Percentiles rank a stretch among this genome's conserved stretches.
Evolutionary conservation across 2,888 invertebrate species (phyloP).

Genomic region (Psylliodes chrysocephalus): DNA sequence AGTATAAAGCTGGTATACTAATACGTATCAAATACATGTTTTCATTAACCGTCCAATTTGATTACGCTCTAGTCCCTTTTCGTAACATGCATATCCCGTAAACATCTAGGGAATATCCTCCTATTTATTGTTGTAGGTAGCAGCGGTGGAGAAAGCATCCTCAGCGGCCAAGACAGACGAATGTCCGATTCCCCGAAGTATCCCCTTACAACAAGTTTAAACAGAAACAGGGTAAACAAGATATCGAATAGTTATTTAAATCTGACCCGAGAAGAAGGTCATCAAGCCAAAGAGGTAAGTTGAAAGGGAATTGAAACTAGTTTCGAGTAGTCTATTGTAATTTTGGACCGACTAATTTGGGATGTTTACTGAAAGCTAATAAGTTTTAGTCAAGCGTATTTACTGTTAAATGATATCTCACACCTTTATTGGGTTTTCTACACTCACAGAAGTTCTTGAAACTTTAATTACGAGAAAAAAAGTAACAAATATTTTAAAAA

Average conservation of each 20-base stretch:
- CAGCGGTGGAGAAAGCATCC: constrained; percentile 74
- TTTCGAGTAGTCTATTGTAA: background rate
- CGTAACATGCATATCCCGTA: background rate
- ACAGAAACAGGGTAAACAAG: constrained; percentile 63
- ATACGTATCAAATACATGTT: background rate
- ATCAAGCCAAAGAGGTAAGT: constrained; percentile 62
- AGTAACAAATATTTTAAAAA: too few relatives aligned
- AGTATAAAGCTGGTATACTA: too few relatives aligned
- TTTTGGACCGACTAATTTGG: too few relatives aligned
- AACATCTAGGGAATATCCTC: constrained; percentile 18
- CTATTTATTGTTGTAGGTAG: constrained; percentile 63
- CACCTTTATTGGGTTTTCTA: too few relatives aligned
- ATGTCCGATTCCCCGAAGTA: constrained; percentile 65
- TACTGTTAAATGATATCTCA: too few relatives aligned
- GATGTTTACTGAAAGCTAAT: too few relatives aligned
- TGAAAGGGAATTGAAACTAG: background rate
- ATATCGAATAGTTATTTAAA: constrained; percentile 79
- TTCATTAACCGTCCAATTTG: background rate
- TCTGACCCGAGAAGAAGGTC: constrained; percentile 69
- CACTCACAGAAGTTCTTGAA: too few relatives aligned
- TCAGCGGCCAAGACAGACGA: constrained; percentile 64
- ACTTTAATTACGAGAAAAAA: too few relatives aligned
- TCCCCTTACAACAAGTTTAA: constrained; percentile 49
- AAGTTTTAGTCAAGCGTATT: too few relatives aligned
- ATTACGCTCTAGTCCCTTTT: background rate